Conservation (phyloP, 2,113 vertebrate species). For the Natator depressus region DNA sequence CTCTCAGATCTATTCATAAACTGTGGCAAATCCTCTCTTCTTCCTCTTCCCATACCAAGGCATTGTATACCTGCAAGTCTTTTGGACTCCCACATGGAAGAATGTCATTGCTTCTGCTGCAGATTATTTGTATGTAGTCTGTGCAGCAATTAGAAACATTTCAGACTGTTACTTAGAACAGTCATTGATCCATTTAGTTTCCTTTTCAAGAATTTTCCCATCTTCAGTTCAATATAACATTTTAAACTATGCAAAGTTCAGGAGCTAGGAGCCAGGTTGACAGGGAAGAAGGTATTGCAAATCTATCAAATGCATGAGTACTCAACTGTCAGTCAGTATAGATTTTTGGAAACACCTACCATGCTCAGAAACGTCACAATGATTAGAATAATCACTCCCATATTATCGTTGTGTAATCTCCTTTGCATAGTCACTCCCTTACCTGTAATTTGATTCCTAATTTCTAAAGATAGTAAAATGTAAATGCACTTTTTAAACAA, state of each 20-base stretch:
- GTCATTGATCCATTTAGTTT: neutral
- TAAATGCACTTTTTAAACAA: neutral
- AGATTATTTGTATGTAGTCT: neutral
- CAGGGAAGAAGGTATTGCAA: neutral
- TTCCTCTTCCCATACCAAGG: neutral
- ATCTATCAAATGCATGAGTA: neutral
- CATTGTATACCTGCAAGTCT: neutral
- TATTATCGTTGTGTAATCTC: neutral
- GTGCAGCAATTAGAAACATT: neutral
- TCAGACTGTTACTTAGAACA: neutral
- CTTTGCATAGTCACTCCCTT: neutral
- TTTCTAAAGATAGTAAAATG: neutral
- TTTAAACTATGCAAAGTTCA: neutral
- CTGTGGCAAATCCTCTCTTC: neutral
- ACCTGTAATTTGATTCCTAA: neutral
- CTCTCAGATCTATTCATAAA: neutral
- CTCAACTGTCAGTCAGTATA: neutral
- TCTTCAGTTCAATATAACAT: neutral
- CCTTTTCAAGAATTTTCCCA: neutral
- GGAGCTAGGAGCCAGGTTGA: neutral
- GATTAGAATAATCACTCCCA: neutral
- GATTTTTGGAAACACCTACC: neutral
- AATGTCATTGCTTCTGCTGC: neutral
- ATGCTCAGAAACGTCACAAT: neutral
- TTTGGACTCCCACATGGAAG: neutral